Percentiles rank a stretch among this genome's conserved stretches.
Conservation (phyloP, 1,140 invertebrate species). For the Ephestia elutella region DNA sequence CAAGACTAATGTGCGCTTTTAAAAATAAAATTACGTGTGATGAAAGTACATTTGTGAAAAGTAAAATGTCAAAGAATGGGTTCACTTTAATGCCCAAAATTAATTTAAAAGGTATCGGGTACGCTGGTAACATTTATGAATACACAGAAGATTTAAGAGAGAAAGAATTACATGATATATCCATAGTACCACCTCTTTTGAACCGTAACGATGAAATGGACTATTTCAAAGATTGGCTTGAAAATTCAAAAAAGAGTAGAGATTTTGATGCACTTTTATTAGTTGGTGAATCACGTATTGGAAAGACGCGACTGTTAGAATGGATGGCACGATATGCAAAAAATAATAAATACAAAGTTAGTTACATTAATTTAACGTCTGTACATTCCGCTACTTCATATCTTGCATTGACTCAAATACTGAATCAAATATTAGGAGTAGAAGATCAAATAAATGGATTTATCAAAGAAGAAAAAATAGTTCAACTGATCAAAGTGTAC, state of each 20-base stretch:
- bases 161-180: slow-evolving; percentile 55
- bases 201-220: slow-evolving; percentile 62
- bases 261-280: slow-evolving; percentile 60
- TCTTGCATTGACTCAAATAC: slow-evolving; percentile 60
- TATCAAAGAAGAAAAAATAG: slow-evolving; percentile 62
- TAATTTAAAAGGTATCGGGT: slow-evolving; percentile 74
- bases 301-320: slow-evolving; percentile 64
- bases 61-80: slow-evolving; percentile 72
- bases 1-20: slow-evolving; percentile 83
- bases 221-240: slow-evolving; percentile 56
- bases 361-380: slow-evolving; percentile 50
- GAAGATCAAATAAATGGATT: slow-evolving; percentile 50
- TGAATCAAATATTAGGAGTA: slow-evolving; percentile 55
- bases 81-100: slow-evolving; percentile 72
- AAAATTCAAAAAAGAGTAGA: slow-evolving; percentile 35
- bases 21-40: slow-evolving; percentile 77
- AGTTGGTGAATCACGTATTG: slow-evolving; percentile 62
- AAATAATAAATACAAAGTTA: slow-evolving; percentile 39
- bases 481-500: slow-evolving; percentile 48
- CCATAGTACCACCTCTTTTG: slow-evolving; percentile 49
- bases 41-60: slow-evolving; percentile 74
- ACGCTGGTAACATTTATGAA: slow-evolving; percentile 72
- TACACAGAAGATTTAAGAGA: slow-evolving; percentile 67
- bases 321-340: slow-evolving; percentile 48
- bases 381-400: slow-evolving; percentile 64